phyloP scores from a whole-genome alignment of 2,113 vertebrate species.

The Spea bombifrons region DNA sequence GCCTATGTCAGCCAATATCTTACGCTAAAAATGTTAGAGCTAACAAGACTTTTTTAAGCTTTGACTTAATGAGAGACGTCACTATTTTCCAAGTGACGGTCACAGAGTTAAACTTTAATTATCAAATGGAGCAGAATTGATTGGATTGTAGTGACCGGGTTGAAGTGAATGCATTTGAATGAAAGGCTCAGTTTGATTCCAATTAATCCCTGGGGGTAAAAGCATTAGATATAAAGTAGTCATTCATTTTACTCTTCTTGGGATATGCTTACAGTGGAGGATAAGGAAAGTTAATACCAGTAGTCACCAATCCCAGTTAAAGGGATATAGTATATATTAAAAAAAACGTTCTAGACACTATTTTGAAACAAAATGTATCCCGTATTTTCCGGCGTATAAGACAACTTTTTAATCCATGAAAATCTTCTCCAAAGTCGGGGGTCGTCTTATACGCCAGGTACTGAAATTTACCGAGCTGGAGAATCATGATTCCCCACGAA shows the following conservation, averaged over 20 bases:
- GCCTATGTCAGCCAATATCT: neutral
- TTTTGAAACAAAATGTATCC: too few species aligned
- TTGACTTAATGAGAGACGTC: conserved; percentile 21
- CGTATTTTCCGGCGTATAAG: too few species aligned
- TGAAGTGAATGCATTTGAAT: conserved; percentile 44
- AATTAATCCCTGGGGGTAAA: conserved; percentile 45
- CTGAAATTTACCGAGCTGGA: too few species aligned
- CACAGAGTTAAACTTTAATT: conserved; percentile 46
- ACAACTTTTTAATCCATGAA: too few species aligned
- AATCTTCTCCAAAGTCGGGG: too few species aligned
- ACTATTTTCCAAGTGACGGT: conserved; percentile 45
- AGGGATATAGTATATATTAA: too few species aligned
- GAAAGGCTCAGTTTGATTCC: conserved; percentile 44
- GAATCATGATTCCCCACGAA: too few species aligned
- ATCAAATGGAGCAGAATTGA: conserved; percentile 49
- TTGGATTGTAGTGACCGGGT: conserved; percentile 43
- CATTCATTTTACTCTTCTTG: conserved; percentile 34
- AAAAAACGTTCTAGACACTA: too few species aligned
- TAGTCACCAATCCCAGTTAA: too few species aligned
- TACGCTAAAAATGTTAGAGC: neutral
- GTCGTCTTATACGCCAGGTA: too few species aligned
- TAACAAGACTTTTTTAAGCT: neutral
- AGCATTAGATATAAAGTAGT: conserved; percentile 44
- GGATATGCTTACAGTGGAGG: conserved; percentile 31
- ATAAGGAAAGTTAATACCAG: conserved; percentile 33